phyloP scores from a whole-genome alignment of 2,888 invertebrate species.

The Phengaris arion region DNA sequence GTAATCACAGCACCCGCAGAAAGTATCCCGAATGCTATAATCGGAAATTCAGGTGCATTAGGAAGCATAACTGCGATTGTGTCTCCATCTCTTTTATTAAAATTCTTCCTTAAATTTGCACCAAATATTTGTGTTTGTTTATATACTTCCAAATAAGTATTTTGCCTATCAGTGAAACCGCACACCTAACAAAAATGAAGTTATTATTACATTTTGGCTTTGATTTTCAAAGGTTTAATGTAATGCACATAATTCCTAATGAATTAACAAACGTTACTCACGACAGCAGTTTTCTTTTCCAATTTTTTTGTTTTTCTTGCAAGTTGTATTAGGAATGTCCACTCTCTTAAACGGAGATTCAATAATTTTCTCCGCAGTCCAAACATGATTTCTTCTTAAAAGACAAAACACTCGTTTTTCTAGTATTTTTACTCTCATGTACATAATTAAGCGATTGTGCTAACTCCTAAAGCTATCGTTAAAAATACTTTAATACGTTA shows the following conservation, averaged over 20 bases:
- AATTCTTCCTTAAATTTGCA: constrained; percentile 76
- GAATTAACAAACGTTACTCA: background rate
- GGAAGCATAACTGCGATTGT: constrained; percentile 82
- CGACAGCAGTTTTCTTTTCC: background rate
- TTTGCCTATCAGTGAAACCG: constrained; percentile 42
- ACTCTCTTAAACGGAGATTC: constrained; percentile 10
- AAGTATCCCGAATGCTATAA: constrained; percentile 77
- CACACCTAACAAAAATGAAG: constrained; percentile 41
- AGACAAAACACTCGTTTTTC: constrained; percentile 9
- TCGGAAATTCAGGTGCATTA: constrained; percentile 84
- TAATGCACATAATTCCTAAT: background rate
- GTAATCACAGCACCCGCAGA: constrained; percentile 82
- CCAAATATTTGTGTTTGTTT: constrained; percentile 77
- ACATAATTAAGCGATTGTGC: background rate
- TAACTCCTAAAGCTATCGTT: too few relatives aligned
- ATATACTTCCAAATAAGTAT: constrained; percentile 56
- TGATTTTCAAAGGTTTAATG: background rate
- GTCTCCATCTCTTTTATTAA: constrained; percentile 79
- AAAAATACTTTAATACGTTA: too few relatives aligned
- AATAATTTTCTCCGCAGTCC: constrained; percentile 37
- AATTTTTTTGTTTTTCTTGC: too few relatives aligned
- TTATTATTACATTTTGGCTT: background rate
- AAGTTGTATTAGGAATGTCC: background rate
- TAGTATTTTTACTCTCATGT: background rate
- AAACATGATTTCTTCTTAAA: constrained; percentile 32